Evolutionary conservation across 2,797 vertebrate genomes (phyloP), one percentile per base, ranked within the genome.

Genomic region (Florisuga fusca): DNA sequence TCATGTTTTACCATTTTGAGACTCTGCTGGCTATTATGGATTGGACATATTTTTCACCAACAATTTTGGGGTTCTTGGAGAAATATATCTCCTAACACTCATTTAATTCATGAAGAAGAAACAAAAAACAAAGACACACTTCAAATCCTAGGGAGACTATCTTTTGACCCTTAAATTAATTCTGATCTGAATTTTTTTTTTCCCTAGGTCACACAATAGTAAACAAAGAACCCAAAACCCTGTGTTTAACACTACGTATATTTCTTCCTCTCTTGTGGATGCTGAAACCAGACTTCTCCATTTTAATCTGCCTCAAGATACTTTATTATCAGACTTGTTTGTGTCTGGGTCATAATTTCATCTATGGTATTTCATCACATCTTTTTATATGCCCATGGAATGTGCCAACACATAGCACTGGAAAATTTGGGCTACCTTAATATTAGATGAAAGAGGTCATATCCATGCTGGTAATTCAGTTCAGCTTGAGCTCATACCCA

Each of bases 201-300:
- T 54, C 22, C 7, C 7, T 33, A 34, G 17, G 4, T 1, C 10
- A 43, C 15, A 5, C 8, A 13, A 41, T 41, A 15, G 13, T 15
- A 41, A 12, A 6, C 4, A 50, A 61, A 87, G 26, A 9, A 0
- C 0, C 1, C 0, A 6, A 46, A 46, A 46, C 22, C 5, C 11
- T 48, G 4, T 0, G 1, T 67, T 71, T 64, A 84, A 34, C 8
- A 33, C 4, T 43, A 21, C 5, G 38, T n/a, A 10, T 4, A 33
- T 41, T 54, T 73, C 14, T 62, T 62, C 16, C 17, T 34, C 14
- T 72, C 84, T 68, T 6, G 20, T 54, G 17, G 7, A 54, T 72
- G 82, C 81, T 58, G 45, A 89, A 90, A 1, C 10, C 31, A 84
- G 33, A 36, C 7, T 68, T 78, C 34, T 46, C 33, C 3, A 29